Conservation (phyloP, 2,113 vertebrate species). For the Microcebus murinus region DNA sequence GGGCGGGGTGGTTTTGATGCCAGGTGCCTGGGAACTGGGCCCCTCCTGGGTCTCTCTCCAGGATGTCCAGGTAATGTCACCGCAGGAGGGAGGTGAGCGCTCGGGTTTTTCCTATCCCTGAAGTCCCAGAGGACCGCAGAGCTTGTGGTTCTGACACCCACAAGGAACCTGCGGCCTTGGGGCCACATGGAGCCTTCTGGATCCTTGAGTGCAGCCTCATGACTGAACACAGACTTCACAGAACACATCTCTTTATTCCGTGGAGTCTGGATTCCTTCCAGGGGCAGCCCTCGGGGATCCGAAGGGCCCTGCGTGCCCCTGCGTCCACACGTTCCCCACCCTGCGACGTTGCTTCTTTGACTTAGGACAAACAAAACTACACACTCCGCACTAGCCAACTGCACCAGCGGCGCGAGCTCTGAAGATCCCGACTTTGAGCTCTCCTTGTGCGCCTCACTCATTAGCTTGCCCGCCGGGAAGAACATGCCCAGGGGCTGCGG, state of each 20-base stretch:
- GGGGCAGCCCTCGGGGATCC: too few relatives aligned
- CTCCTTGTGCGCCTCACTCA: accelerated
- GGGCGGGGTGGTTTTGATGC: accelerated
- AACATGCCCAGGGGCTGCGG: not conserved
- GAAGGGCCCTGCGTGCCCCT: too few relatives aligned
- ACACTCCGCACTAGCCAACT: not conserved
- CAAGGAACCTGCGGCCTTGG: too few relatives aligned
- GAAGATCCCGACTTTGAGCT: not conserved
- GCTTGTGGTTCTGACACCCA: accelerated
- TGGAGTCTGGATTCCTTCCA: too few relatives aligned
- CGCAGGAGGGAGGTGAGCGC: accelerated
- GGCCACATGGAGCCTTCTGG: too few relatives aligned
- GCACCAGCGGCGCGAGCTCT: accelerated
- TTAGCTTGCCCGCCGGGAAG: not conserved
- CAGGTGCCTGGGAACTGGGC: not conserved
- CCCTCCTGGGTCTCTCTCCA: not conserved
- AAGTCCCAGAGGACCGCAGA: not conserved
- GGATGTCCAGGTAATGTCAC: not conserved
- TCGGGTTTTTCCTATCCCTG: accelerated
- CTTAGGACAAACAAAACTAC: not conserved
- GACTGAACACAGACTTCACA: too few relatives aligned
- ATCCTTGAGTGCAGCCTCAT: too few relatives aligned
- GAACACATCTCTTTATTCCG: too few relatives aligned
- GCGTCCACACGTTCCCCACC: too few relatives aligned
- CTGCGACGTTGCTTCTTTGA: not conserved